Conservation (phyloP, 2,113 vertebrate genomes). For the rat (Rattus norvegicus) region GRCr8 NC_086027.1:104031001-104031500, state of each 20-base stretch:
- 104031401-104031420: background rate
- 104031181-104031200: background rate
- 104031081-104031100: background rate
- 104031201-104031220: background rate
- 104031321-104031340: too few species aligned
- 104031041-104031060: background rate
- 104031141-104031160: constrained; percentile 43
- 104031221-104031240: background rate
- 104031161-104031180: background rate
- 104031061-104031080: background rate
- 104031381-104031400: too few species aligned
- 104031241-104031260: background rate
- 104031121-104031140: background rate
- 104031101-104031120: constrained; percentile 4
- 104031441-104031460: background rate
- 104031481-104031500: background rate
- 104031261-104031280: background rate
- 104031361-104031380: too few species aligned
- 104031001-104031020: constrained; percentile 62
- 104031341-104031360: too few species aligned
- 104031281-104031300: too few species aligned
- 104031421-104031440: background rate
- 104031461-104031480: background rate
- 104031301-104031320: too few species aligned
- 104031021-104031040: background rate